Percentiles rank a stretch among this genome's conserved stretches.
phyloP scores from a whole-genome alignment of 1,140 invertebrate genomes.

The Drosophila quadrilineata region DNA sequence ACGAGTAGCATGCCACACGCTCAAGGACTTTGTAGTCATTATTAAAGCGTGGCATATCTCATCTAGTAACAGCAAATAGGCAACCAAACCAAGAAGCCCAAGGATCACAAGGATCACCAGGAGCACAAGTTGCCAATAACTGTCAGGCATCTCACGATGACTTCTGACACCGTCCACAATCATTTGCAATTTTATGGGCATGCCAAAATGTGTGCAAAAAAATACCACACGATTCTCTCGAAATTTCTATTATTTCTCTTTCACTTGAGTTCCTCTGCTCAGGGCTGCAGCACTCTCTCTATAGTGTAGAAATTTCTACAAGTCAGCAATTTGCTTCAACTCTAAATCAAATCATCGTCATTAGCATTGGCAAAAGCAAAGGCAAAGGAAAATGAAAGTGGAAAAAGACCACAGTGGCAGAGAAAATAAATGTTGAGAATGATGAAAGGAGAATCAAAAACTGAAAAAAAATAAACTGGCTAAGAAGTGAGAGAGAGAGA shows the following conservation, averaged over 20 bases:
- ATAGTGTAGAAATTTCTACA: not conserved
- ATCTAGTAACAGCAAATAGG: no score
- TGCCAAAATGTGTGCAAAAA: not conserved
- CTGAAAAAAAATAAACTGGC: no score
- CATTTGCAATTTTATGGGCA: not conserved
- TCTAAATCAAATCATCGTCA: slow-evolving; percentile 13
- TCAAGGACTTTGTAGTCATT: slow-evolving; percentile 57
- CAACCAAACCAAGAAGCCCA: no score
- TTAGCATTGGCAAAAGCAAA: no score
- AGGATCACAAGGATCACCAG: no score
- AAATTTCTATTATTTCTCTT: no score
- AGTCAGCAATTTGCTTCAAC: not conserved
- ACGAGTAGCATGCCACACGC: slow-evolving; percentile 20
- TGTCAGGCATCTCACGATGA: not conserved
- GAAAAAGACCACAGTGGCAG: no score
- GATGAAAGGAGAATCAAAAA: not conserved
- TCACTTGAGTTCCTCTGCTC: no score
- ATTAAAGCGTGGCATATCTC: slow-evolving; percentile 33
- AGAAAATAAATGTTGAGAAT: no score
- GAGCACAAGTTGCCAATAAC: slow-evolving; percentile 18
- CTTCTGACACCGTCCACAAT: slow-evolving; percentile 13
- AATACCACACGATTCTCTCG: no score
- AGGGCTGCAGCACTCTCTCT: not conserved
- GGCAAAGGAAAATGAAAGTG: no score
- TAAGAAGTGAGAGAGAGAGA: no score